Evolutionary conservation across 2,888 invertebrate species (phyloP), one percentile per base, ranked within the genome.

Genomic region (Yponomeuta plumbellus): DNA sequence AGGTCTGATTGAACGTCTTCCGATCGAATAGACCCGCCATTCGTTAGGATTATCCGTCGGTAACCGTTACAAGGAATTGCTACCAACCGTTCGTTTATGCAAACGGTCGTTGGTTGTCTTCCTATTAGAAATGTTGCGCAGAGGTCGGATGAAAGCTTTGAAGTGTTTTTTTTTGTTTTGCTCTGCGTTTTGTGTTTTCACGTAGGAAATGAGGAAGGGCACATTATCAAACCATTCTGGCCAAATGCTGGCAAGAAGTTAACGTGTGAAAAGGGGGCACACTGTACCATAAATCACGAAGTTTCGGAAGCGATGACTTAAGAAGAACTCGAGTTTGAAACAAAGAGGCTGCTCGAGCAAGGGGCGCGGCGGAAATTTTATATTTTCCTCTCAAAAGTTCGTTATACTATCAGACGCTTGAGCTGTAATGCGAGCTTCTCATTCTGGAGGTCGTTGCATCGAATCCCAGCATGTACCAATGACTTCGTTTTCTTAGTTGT

Each of bases 1-100:
- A 77, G 81, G 77, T 80, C 79, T 82, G 80, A 82, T 82, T 80
- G 81, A 83, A 78, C 76, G 80, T 72, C 77, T 77, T 78, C 70
- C 75, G 73, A 76, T 75, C 74, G 77, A 75, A 78, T 78, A 78
- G 76, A 78, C 75, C 76, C 75, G 76, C 72, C 80, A 77, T 84
- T 82, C 80, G 76, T 83, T 80, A 77, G 78, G 80, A 81, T 83
- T 80, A 83, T 82, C 81, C 78, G 69, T 69, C 70, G 68, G 76
- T 77, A 77, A 81, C 74, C 72, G 72, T 61, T 65, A 65, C 71
- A 69, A 67, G 71, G 77, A 57, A 61, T 63, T 57, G 67, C 57
- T 62, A 58, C 13, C 34, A 11, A 56, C 26, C 40, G 26, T 66
- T 52, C 61, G 61, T 66, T 66, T 61, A 61, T 23, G 61, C 26